Evolutionary conservation across 1,140 invertebrate genomes (phyloP).

Genomic region (Bradysia coprophila): DNA sequence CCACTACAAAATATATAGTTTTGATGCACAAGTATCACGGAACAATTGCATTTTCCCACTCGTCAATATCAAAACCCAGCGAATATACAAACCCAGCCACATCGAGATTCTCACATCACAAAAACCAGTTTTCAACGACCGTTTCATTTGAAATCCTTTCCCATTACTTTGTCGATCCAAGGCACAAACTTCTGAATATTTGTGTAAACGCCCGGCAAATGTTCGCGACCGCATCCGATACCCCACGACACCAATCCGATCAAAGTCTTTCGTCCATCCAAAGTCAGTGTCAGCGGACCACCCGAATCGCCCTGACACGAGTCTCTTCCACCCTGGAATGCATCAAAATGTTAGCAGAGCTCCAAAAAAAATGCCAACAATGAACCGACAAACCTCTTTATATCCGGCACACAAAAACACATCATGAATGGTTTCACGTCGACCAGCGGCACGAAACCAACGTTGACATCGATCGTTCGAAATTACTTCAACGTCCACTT

Average conservation of each 20-base stretch:
- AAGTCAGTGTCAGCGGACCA: constrained; percentile 59
- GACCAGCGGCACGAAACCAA: constrained; percentile 77
- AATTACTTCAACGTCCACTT: constrained; percentile 74
- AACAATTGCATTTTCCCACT: too few species aligned
- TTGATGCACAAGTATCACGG: too few species aligned
- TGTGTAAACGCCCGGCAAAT: constrained; percentile 77
- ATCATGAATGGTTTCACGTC: constrained; percentile 79
- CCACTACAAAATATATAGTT: too few species aligned
- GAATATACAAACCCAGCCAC: too few species aligned
- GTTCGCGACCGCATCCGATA: constrained; percentile 74
- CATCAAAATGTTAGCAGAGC: background rate
- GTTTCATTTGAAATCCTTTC: too few species aligned
- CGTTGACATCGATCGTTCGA: constrained; percentile 77
- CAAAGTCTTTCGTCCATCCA: constrained; percentile 63
- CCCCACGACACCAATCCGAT: constrained; percentile 84
- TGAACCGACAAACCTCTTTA: constrained; percentile 40
- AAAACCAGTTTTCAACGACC: too few species aligned
- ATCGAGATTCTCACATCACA: too few species aligned
- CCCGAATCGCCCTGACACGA: constrained; percentile 68
- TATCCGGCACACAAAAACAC: constrained; percentile 88
- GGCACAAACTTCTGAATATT: constrained; percentile 83
- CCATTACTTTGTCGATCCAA: constrained; percentile 74
- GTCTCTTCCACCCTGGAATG: constrained; percentile 39
- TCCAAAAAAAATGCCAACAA: constrained; percentile 1
- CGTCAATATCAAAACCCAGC: too few species aligned